phyloP scores from a whole-genome alignment of 2,113 vertebrate species.

The Procapra przewalskii region DNA sequence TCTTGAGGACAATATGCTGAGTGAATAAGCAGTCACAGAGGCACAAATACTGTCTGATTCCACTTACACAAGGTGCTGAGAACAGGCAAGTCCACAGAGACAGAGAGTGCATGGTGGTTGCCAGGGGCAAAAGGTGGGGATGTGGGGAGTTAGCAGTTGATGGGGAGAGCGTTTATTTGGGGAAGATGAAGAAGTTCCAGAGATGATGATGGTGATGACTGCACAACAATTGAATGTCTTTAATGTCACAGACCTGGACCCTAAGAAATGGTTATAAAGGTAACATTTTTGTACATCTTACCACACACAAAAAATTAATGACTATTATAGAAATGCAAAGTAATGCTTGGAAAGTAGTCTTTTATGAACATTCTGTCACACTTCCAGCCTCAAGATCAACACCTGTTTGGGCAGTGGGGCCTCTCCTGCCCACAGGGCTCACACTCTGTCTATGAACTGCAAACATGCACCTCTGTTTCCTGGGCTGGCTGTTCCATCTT shows the following conservation, averaged over 20 bases:
- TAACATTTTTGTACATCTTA: not conserved
- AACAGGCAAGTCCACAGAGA: not conserved
- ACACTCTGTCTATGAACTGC: not conserved
- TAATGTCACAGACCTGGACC: accelerated
- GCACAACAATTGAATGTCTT: accelerated
- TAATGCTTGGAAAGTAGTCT: not conserved
- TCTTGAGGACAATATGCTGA: not conserved
- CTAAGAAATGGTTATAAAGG: not conserved
- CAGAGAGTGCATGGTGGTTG: accelerated
- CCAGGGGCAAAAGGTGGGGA: too few relatives aligned
- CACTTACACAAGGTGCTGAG: accelerated
- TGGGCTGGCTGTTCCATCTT: not conserved
- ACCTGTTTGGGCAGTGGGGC: not conserved
- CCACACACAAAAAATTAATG: not conserved
- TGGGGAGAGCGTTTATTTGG: not conserved
- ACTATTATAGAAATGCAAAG: not conserved
- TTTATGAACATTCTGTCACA: accelerated
- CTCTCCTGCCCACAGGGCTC: not conserved
- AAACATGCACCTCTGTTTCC: too few relatives aligned
- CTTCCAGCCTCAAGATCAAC: too few relatives aligned
- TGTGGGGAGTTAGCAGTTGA: accelerated
- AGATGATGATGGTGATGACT: accelerated
- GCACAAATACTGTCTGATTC: not conserved
- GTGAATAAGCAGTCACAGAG: not conserved
- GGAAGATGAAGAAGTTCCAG: not conserved